Percentiles rank a stretch among this genome's conserved stretches.
Evolutionary conservation across 1,140 invertebrate species (phyloP).

Genomic region (Stegodyphus mimosarum): DNA sequence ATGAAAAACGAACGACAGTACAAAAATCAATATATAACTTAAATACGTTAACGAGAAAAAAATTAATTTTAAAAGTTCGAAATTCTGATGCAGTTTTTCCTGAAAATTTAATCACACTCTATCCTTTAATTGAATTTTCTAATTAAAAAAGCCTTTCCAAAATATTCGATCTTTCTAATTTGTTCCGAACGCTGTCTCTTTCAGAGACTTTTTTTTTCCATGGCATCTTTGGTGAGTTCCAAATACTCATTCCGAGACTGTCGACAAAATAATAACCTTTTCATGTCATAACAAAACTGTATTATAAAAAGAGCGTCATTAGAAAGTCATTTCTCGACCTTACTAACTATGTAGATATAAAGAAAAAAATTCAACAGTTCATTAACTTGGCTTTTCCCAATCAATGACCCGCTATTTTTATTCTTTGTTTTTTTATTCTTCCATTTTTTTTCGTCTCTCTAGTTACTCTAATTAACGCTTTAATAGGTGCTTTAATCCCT

Average conservation of each 20-base stretch:
- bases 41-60: no score
- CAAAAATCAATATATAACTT: no score
- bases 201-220: no score
- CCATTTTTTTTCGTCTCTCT: neutral
- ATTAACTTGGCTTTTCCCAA: slow-evolving; percentile 27
- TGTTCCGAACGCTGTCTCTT: neutral
- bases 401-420: slow-evolving; percentile 12
- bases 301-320: slow-evolving; percentile 25
- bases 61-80: no score
- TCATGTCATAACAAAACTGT: slow-evolving; percentile 26
- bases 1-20: no score
- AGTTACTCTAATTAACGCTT: slow-evolving; percentile 38
- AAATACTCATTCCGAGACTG: slow-evolving; percentile 14
- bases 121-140: slow-evolving; percentile 9
- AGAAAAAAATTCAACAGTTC: slow-evolving; percentile 28
- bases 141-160: neutral
- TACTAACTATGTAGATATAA: slow-evolving; percentile 16
- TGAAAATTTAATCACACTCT: neutral
- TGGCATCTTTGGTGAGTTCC: no score
- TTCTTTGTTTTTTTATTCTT: neutral
- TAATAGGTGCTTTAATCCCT: slow-evolving; percentile 26
- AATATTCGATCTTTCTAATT: slow-evolving; percentile 5
- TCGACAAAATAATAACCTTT: slow-evolving; percentile 6
- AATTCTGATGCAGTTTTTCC: neutral
- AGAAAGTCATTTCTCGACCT: slow-evolving; percentile 17